These are phyloP conservation scores for Tiliacea citrago DNA, from an alignment of 2,888 invertebrate genomes.

Conservation along the genomic window DNA sequence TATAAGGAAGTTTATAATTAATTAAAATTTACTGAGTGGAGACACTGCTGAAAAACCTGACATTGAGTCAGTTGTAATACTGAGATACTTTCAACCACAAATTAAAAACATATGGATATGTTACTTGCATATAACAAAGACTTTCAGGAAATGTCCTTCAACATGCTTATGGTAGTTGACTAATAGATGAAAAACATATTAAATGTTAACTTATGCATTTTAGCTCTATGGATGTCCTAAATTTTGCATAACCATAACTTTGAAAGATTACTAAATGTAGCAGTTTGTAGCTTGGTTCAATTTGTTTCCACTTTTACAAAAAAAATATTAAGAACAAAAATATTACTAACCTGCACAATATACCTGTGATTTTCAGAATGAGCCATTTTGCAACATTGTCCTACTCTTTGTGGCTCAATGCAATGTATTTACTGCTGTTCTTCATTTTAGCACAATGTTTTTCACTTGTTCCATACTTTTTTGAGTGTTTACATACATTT, in stretches of 20 bases:
- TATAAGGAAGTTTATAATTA: conserved; percentile 36
- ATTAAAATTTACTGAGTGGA: conserved; percentile 19
- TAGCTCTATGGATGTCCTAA: neutral
- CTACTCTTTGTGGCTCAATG: conserved; percentile 76
- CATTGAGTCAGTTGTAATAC: conserved; percentile 13
- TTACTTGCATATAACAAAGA: conserved; percentile 24
- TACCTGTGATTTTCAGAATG: conserved; percentile 92
- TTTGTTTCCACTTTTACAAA: conserved; percentile 1
- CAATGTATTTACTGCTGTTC: conserved; percentile 72
- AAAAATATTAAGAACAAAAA: conserved; percentile 23
- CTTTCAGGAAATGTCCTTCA: conserved; percentile 7
- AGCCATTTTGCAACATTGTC: conserved; percentile 90
- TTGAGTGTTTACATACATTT: conserved; percentile 68
- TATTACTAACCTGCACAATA: conserved; percentile 93
- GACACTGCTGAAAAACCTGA: conserved; percentile 18
- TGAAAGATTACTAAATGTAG: neutral
- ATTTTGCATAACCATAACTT: neutral
- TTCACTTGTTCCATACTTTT: conserved; percentile 71
- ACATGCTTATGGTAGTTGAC: neutral
- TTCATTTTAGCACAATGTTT: conserved; percentile 75
- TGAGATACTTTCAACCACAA: conserved; percentile 12
- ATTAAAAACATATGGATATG: neutral
- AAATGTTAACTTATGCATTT: neutral
- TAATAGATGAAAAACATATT: neutral
- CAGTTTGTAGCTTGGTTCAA: neutral